Evolutionary conservation across 2,888 invertebrate species (phyloP), one percentile per base, ranked within the genome.

Genomic region (Drosophila ezoana): DNA sequence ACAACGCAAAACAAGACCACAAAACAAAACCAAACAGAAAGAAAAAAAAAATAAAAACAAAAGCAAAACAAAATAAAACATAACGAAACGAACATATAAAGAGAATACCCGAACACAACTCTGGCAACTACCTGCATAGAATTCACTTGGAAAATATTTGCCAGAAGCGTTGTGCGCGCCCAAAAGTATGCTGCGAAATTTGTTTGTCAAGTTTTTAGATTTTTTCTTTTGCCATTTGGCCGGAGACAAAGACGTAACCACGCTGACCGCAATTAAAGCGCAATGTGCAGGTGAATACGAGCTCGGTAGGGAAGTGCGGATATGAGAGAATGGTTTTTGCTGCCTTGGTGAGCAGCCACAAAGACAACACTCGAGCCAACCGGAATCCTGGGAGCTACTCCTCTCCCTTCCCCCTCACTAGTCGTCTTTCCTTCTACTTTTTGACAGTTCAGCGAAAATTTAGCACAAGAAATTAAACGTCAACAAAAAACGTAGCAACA

Each of bases 241-340:
- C n/a, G 60, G 49, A 67, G 75, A 77, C 71, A 70, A 84, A 76
- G 88, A 76, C 83, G 66, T 66, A 70, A 65, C 86, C 83, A 79
- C 45, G 77, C 68, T 88, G 83, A 83, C 83, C 83, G 89, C 83
- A 83, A 83, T 83, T 83, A 83, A 82, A 57, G 67, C 74, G 69
- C 69, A 85, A 84, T 75, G 59, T 60, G 40, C 79, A 56, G 81
- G 65, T 74, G 57, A 48, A 37, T 57, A 32, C 44, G 14, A 32
- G 48, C 32, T 44, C 10, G 35, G 61, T 18, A 41, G 23, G 41
- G n/a, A 11, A 3, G 44, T 64, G 41, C 16, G 56, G 54, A 45
- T 40, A 49, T 61, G 47, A 18, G 40, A 52, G 75, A 60, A 49
- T 70, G 47, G 48, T 67, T 68, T 69, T 48, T 76, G 70, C 67